Evolutionary conservation across 2,888 invertebrate genomes (phyloP), one percentile per base, ranked within the genome.

Genomic region (Drosophila neutralis): DNA sequence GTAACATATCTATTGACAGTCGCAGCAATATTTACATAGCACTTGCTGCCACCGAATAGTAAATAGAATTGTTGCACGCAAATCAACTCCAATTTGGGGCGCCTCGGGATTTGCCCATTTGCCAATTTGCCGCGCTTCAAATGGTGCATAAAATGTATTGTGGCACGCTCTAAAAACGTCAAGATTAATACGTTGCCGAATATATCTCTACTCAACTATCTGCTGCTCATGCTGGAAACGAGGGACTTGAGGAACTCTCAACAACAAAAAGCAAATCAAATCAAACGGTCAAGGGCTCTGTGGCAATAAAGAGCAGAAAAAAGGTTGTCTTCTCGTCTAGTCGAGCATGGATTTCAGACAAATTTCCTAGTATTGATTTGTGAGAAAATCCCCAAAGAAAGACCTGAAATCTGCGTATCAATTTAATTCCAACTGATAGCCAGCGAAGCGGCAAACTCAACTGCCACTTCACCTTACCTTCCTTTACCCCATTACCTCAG

Each of bases 111-210:
- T 51, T 35, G 56, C 8, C n/a, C 15, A 27, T 49, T 27, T 51
- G 56, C 13, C n/a, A 38, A 38, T 49, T 27, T 51, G 13, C 33
- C 36, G 18, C n/a, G 42, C 18, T 35, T 56, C 18, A 66, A 86
- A 86, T 83, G 78, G 83, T 77, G 73, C 77, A 77, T 69, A 76
- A 86, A 83, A 89, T 85, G 70, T 69, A 69, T 70, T 81, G 73
- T 84, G 85, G 79, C 83, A 85, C 81, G 78, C 82, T 82, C 83
- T 77, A 73, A 80, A 82, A 78, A 71, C 76, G 86, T 80, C 85
- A 86, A 78, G 76, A 45, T 18, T 27, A 49, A 38, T 38, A n/a
- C 27, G n/a, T 24, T 31, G 54, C 13, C 24, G 13, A n/a, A 36
- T 13, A 15, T 27, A 27, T 56, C 21, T 29, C n/a, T 21, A 15